Base-by-base conservation (phyloP, 1,140 invertebrate genomes). In the Sinella curviseta region DNA sequence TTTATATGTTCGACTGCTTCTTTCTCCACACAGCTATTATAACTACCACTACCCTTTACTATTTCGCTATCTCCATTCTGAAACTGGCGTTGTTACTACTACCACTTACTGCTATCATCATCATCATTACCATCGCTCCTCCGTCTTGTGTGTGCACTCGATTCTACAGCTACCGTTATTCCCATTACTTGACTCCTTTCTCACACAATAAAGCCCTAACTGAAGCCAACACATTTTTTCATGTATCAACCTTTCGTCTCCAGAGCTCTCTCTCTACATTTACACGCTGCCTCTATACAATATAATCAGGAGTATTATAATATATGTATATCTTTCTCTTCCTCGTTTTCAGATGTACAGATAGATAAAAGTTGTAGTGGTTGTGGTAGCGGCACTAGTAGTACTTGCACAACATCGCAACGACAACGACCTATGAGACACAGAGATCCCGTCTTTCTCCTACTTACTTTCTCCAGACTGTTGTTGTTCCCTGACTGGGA, bases 341-440 rank as follows among this genome's bases (percentile, higher is more conserved):
- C 24, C 24, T 65, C 24, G 4, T 65, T 14, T 65, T 26, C 57
- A 26, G 57, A n/a, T 4, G 57, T 65, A 65, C 57, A n/a, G 14
- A 65, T 65, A 65, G 26, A n/a, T 65, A 48, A 48, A 65, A 65
- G 57, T 26, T 65, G 57, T 65, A 65, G 57, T 65, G 57, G 57
- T 65, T 65, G 16, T 65, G 57, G 57, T 65, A 65, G 57, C 57
- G 57, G 57, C 57, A 16, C 3, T 26, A 65, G 57, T 65, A 65
- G 16, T 26, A 65, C 57, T 65, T 65, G 16, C 16, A 16, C 57
- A 65, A 65, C 16, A 16, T 12, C 3, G 16, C 16, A 65, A 65
- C 57, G 57, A 65, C 57, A 65, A 65, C 57, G 57, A 65, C 57
- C 57, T 65, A 65, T 48, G 39, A 48, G n/a, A n/a, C 39, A 48